These are phyloP conservation scores for Tamandua tetradactyla DNA, from an alignment of 2,797 vertebrate genomes.

Conservation along the genomic window DNA sequence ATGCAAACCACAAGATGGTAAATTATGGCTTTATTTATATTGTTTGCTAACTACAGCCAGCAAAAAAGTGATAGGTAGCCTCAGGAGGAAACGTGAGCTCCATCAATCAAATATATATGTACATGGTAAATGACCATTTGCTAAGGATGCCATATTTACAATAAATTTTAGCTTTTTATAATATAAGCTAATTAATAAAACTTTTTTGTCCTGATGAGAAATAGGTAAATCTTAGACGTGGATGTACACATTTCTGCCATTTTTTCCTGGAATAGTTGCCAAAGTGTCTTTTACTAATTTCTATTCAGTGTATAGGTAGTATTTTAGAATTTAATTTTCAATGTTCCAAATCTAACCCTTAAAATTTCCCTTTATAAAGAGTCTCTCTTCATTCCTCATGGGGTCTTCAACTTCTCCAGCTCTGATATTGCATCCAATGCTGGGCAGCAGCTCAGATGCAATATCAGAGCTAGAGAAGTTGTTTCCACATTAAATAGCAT, in stretches of 20 bases:
- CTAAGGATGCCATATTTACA: not conserved
- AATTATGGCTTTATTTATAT: not conserved
- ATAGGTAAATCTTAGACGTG: not conserved
- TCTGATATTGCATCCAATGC: slow-evolving; percentile 34
- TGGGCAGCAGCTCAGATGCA: too few relatives aligned
- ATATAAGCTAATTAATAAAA: not conserved
- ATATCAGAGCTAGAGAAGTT: too few relatives aligned
- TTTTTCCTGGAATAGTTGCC: not conserved
- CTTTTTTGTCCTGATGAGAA: not conserved
- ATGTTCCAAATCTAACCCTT: not conserved
- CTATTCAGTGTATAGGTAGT: not conserved
- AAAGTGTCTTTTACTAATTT: not conserved
- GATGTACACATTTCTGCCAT: not conserved
- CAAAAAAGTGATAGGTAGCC: not conserved
- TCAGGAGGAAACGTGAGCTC: not conserved
- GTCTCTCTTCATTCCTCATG: slow-evolving; percentile 22
- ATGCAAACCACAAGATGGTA: not conserved
- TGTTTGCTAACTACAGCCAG: not conserved
- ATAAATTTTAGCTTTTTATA: not conserved
- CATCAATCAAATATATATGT: not conserved
- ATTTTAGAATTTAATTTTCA: not conserved
- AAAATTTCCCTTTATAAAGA: not conserved
- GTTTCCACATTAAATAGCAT: not conserved
- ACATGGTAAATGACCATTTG: not conserved
- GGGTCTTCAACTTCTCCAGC: not conserved